A percentile compares a stretch with the other conserved stretches of the same genome.
phyloP scores from a whole-genome alignment of 2,888 invertebrate species.

The Pseudanteris insignis region DNA sequence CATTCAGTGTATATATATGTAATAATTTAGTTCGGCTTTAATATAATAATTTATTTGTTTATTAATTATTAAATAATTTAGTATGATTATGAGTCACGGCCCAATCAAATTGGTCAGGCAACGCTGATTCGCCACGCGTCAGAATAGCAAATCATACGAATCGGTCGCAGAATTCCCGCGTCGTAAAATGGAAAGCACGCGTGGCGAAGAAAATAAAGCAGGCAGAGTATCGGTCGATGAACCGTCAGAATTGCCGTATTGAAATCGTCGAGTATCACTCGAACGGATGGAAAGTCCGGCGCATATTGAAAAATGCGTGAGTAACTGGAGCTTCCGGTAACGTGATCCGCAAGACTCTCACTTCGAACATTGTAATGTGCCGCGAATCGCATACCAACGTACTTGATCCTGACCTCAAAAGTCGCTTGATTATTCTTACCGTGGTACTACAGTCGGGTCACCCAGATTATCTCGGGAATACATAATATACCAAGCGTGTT shows the following conservation, averaged over 20 bases:
- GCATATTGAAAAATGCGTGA: slow-evolving; percentile 50
- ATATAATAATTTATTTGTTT: too few relatives aligned
- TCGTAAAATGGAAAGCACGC: slow-evolving; percentile 44
- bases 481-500: slow-evolving; percentile 48
- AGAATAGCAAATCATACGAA: slow-evolving; percentile 24
- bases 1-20: too few relatives aligned
- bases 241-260: slow-evolving; percentile 26
- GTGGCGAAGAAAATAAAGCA: slow-evolving; percentile 37
- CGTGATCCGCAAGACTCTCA: slow-evolving; percentile 48
- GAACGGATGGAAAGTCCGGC: slow-evolving; percentile 46
- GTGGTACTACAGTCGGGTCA: slow-evolving; percentile 50
- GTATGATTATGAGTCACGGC: too few relatives aligned
- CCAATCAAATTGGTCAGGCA: slow-evolving; percentile 5
- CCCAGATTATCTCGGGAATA: slow-evolving; percentile 50
- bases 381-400: slow-evolving; percentile 38
- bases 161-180: slow-evolving; percentile 11
- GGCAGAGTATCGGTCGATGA: slow-evolving; percentile 38
- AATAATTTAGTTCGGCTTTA: too few relatives aligned
- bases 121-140: slow-evolving; percentile 2
- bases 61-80: too few relatives aligned
- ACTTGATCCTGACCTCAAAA: slow-evolving; percentile 61
- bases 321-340: slow-evolving; percentile 52
- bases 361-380: slow-evolving; percentile 38
- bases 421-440: slow-evolving; percentile 57
- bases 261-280: slow-evolving; percentile 41